phyloP scores from a whole-genome alignment of 2,797 vertebrate species.

The Neomorphus geoffroyi region DNA sequence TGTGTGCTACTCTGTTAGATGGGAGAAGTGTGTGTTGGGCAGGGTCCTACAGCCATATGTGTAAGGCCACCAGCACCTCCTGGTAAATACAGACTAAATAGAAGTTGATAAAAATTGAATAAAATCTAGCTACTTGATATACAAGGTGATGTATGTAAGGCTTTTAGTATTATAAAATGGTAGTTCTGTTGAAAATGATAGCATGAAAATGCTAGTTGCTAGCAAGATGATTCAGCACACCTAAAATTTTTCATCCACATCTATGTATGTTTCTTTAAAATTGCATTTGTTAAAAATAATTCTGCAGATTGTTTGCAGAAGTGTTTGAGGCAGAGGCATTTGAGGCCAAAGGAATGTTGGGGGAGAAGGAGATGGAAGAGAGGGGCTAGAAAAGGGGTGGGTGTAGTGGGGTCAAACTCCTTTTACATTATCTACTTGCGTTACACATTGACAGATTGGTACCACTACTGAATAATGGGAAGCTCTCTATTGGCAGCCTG shows the following conservation, averaged over 20 bases:
- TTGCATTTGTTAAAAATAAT: background rate
- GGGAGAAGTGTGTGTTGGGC: background rate
- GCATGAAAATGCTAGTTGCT: background rate
- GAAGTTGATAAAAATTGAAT: background rate
- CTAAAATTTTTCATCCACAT: background rate
- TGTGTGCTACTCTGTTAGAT: background rate
- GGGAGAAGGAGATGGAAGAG: background rate
- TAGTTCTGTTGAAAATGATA: background rate
- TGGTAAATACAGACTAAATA: background rate
- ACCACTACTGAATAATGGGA: fast-evolving
- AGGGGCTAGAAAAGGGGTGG: background rate
- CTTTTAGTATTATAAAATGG: background rate
- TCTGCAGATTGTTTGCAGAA: background rate
- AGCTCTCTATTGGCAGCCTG: background rate
- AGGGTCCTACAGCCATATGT: background rate
- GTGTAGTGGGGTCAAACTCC: background rate
- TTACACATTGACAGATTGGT: background rate
- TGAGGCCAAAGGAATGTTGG: background rate
- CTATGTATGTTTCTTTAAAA: background rate
- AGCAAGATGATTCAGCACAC: background rate
- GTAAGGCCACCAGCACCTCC: background rate
- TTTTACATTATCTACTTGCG: fast-evolving
- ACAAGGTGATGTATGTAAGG: background rate
- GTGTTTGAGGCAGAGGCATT: background rate
- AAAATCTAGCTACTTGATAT: background rate